A percentile compares a stretch with the other conserved stretches of the same genome.
These are phyloP conservation scores for Anguilla japonica DNA, from an alignment of 2,113 vertebrate species.

Conservation along the genomic window DNA sequence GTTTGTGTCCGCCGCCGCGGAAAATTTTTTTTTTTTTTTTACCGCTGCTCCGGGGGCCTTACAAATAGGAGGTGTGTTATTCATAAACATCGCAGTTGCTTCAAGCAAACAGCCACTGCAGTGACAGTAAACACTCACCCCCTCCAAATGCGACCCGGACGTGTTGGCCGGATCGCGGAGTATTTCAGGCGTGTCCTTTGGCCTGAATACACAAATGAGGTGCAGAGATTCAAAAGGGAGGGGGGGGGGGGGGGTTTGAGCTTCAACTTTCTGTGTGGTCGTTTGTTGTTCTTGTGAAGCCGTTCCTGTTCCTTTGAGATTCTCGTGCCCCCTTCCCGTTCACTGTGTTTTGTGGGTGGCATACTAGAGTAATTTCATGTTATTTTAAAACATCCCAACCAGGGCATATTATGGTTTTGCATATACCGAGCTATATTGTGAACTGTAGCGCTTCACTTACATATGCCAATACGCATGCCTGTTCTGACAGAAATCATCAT, in stretches of 20 bases:
- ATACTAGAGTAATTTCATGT: neutral
- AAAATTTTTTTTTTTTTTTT: too few species aligned
- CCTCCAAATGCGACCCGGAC: neutral
- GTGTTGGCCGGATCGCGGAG: neutral
- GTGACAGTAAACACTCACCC: neutral
- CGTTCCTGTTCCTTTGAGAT: conserved; percentile 7
- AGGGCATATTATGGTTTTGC: neutral
- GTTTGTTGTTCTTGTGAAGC: neutral
- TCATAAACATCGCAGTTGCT: neutral
- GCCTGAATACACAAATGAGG: neutral
- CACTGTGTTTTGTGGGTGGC: neutral
- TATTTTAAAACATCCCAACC: neutral
- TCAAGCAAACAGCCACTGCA: neutral
- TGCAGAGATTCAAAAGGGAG: neutral
- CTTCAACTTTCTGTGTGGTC: neutral
- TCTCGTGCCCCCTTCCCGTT: neutral
- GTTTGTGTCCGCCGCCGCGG: neutral
- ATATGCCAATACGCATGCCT: neutral
- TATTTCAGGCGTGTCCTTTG: neutral
- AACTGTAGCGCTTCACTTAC: conserved; percentile 7
- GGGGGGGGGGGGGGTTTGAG: neutral
- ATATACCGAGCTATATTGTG: neutral
- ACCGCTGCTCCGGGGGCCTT: neutral
- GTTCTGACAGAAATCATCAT: conserved; percentile 31
- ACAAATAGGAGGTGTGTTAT: neutral